Conservation (phyloP, 2,888 invertebrate species). For the Cephus nigrinus region DNA sequence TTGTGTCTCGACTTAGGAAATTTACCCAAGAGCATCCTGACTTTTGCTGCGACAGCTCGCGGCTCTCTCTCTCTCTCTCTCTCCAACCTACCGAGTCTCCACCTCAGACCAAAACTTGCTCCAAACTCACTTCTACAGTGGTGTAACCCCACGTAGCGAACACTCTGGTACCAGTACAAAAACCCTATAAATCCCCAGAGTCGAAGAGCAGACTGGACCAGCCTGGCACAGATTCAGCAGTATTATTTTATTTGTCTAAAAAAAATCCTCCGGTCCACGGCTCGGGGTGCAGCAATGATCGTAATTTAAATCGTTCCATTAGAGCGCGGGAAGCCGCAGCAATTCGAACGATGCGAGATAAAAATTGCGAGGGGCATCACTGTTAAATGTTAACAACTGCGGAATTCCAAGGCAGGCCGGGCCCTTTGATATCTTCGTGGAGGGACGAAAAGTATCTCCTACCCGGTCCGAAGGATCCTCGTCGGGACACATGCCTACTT, state of each 20-base stretch:
- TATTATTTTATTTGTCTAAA: background rate
- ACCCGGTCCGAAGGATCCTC: conserved; percentile 12
- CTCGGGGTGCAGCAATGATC: background rate
- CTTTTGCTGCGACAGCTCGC: conserved; percentile 18
- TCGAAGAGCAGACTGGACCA: background rate
- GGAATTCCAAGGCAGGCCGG: conserved; percentile 48
- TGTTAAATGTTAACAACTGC: conserved; percentile 56
- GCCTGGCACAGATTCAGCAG: background rate
- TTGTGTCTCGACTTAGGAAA: conserved; percentile 22
- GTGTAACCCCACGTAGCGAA: background rate
- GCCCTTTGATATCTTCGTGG: conserved; percentile 34
- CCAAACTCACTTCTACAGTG: background rate
- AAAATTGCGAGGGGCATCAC: conserved; percentile 44
- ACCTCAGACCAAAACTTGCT: background rate
- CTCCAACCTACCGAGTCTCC: conserved; percentile 32
- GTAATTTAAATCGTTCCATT: conserved; percentile 38
- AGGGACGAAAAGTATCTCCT: conserved; percentile 17
- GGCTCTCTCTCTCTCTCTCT: conserved; percentile 5
- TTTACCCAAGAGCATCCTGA: conserved; percentile 34
- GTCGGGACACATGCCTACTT: conserved; percentile 49
- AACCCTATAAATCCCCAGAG: background rate
- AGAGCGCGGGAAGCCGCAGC: conserved; percentile 16
- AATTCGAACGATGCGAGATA: conserved; percentile 31
- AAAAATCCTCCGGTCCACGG: background rate
- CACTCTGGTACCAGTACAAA: background rate